Conservation (phyloP, 2,888 invertebrate genomes). For the Caenorhabditis plicata region DNA sequence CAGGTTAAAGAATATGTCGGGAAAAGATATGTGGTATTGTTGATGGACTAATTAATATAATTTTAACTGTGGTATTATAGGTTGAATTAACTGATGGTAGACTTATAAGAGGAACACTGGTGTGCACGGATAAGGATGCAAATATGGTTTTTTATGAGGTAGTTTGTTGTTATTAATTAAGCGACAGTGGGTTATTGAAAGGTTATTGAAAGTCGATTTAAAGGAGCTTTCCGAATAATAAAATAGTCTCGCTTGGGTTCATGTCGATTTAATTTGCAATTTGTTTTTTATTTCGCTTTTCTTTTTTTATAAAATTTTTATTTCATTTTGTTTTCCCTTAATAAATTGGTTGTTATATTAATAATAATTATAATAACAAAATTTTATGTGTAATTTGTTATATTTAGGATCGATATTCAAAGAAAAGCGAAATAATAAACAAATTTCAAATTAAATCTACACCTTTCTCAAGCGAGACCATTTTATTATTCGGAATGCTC, state of each 20-base stretch:
- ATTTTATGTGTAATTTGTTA: no score
- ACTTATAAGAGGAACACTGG: constrained; percentile 19
- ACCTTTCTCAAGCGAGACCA: no score
- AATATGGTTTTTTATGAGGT: constrained; percentile 32
- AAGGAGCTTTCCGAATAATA: no score
- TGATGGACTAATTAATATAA: not conserved
- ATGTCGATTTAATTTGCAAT: not conserved
- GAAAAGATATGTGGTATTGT: constrained; percentile 11
- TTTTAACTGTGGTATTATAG: constrained; percentile 3
- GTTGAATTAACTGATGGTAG: constrained; percentile 27
- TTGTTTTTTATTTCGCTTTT: not conserved
- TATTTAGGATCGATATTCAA: no score
- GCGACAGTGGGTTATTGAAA: not conserved
- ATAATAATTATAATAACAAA: no score
- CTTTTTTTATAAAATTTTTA: not conserved
- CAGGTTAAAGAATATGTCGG: constrained; percentile 13
- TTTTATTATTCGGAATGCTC: no score
- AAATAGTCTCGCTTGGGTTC: no score
- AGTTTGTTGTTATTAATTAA: no score
- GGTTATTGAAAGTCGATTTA: not conserved
- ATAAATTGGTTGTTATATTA: no score
- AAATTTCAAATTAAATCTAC: no score
- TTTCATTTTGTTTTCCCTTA: not conserved
- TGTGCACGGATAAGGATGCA: constrained; percentile 29
- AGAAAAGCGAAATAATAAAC: no score